Evolutionary conservation across 2,888 invertebrate genomes (phyloP), one percentile per base, ranked within the genome.

Genomic region (Celastrina argiolus): DNA sequence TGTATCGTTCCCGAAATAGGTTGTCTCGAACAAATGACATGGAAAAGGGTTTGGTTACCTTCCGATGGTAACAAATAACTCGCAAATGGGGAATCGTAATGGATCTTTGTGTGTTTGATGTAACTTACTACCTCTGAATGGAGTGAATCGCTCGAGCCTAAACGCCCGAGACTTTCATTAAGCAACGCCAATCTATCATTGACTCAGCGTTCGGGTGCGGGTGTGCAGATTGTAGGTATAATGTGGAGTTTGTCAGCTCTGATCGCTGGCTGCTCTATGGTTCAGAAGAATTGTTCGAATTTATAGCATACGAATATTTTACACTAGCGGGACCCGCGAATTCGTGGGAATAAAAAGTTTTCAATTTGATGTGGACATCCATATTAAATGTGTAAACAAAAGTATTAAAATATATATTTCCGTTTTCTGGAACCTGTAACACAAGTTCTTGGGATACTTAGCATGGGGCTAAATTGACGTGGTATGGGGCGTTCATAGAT

Each of bases 41-140:
- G 88, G 88, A 87, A 88, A 87, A 87, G 86, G 87, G 87, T 83
- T 73, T 77, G 74, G 81, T 80, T 75, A 75, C 80, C 79, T 78
- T 73, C 73, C 75, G 75, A 75, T 80, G 75, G 82, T 79, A 81
- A 87, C 86, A 86, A 87, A 87, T 87, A 85, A 84, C 81, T 68
- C 69, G 67, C 71, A 70, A 84, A 84, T 83, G 78, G 79, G 79
- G 78, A 80, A 77, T 77, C 72, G 74, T 76, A 76, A 76, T 78
- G 76, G 75, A 76, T 75, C 71, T 70, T 73, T 73, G 73, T 69
- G 73, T 69, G 69, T 66, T 64, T 67, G 64, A 69, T 66, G 64
- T 28, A 58, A 34, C 45, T 26, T 66, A 66, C 66, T 59, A 41
- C 31, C 66, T 59, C 18, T 59, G 59, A 58, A 66, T 59, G 31